These are phyloP conservation scores for Chamaedrilus cognettii DNA, from an alignment of 2,888 invertebrate genomes.

Conservation along the genomic window DNA sequence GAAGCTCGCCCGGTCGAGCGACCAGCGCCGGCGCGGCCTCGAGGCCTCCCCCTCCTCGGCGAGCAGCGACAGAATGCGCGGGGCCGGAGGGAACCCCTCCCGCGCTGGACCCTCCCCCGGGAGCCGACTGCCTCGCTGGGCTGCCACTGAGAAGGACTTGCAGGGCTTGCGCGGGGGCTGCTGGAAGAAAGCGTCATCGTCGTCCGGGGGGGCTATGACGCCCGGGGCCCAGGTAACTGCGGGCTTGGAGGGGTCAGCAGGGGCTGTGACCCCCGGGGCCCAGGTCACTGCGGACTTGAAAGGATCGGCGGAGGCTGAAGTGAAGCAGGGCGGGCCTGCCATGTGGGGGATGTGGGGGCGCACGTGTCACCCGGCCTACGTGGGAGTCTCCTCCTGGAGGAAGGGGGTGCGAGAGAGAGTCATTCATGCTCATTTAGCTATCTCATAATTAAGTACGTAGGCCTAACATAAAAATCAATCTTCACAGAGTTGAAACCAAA, in stretches of 20 bases:
- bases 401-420: too few species aligned
- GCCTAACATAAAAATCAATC: too few species aligned
- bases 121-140: background rate
- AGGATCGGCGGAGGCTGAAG: too few species aligned
- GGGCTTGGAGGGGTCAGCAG: background rate
- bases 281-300: too few species aligned
- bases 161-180: slow-evolving; percentile 1
- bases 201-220: background rate
- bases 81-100: background rate
- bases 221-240: background rate
- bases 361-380: too few species aligned
- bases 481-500: too few species aligned
- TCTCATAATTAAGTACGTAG: too few species aligned
- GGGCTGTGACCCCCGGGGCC: background rate
- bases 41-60: background rate
- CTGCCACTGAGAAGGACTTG: slow-evolving; percentile 11
- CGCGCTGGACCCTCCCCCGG: background rate
- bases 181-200: slow-evolving; percentile 9
- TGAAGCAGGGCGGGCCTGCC: too few species aligned
- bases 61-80: background rate
- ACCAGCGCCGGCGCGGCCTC: slow-evolving; percentile 2
- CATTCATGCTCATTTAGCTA: too few species aligned
- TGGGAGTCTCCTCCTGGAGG: too few species aligned
- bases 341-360: too few species aligned
- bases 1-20: slow-evolving; percentile 7